phyloP scores from a whole-genome alignment of 2,797 vertebrate species.

The Lacerta bilineata region DNA sequence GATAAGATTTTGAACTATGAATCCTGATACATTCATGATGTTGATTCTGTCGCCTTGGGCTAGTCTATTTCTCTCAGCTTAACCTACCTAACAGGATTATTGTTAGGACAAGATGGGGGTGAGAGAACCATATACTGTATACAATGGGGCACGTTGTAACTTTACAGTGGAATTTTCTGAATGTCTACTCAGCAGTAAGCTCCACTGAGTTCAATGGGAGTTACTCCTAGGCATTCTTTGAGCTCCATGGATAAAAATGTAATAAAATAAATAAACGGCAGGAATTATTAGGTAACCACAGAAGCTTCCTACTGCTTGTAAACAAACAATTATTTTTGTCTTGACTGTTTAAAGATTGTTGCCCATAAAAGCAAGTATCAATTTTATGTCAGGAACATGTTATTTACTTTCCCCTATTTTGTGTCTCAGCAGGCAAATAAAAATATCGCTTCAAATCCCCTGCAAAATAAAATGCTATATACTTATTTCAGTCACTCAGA shows the following conservation, averaged over 20 bases:
- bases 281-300: not conserved
- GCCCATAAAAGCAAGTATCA: not conserved
- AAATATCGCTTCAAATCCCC: not conserved
- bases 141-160: not conserved
- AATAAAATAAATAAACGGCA: not conserved
- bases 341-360: not conserved
- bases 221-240: not conserved
- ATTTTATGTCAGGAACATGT: not conserved
- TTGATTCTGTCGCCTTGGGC: not conserved
- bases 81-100: not conserved
- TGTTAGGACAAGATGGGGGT: not conserved
- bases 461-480: not conserved
- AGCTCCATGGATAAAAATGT: not conserved
- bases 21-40: not conserved
- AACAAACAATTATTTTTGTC: conserved; percentile 13
- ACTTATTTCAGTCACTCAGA: no score
- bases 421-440: not conserved
- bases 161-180: no score
- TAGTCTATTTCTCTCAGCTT: not conserved
- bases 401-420: not conserved
- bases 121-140: not conserved
- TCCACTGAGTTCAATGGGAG: no score
- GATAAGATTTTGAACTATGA: conserved; percentile 7
- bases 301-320: not conserved
- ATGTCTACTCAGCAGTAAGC: no score